Evolutionary conservation across 2,888 invertebrate genomes (phyloP).

Genomic region (Odontothrips loti): DNA sequence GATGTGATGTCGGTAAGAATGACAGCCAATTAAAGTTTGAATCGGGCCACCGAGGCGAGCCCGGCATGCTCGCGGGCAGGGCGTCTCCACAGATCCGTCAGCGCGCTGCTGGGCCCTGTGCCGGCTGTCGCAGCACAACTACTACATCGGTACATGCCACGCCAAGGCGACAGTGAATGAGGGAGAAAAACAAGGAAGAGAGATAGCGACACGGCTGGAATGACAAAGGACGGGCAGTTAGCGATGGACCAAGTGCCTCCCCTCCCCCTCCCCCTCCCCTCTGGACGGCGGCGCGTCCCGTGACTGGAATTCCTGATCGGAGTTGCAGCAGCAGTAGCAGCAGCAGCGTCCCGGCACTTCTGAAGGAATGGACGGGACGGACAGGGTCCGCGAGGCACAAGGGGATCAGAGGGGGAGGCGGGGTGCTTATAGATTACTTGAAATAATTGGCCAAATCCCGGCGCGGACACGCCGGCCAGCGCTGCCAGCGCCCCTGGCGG

Average conservation of each 20-base stretch:
- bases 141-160: too few species aligned
- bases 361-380: neutral
- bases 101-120: too few species aligned
- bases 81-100: too few species aligned
- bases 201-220: neutral
- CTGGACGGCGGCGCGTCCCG: neutral
- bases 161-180: neutral
- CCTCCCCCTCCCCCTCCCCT: too few species aligned
- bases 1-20: too few species aligned
- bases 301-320: constrained; percentile 6
- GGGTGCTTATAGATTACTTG: constrained; percentile 5
- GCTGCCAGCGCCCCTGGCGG: too few species aligned
- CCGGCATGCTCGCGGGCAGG: too few species aligned
- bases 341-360: neutral
- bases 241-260: neutral
- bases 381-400: neutral
- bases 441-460: constrained; percentile 1
- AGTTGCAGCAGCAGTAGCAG: neutral
- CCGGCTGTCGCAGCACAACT: too few species aligned
- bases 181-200: neutral
- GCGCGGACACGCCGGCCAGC: neutral
- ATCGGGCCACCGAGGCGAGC: too few species aligned
- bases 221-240: constrained; percentile 19
- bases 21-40: too few species aligned
- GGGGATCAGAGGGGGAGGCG: neutral